Evolutionary conservation across 2,888 invertebrate genomes (phyloP).

Genomic region (Bursaphelenchus okinawaensis): DNA sequence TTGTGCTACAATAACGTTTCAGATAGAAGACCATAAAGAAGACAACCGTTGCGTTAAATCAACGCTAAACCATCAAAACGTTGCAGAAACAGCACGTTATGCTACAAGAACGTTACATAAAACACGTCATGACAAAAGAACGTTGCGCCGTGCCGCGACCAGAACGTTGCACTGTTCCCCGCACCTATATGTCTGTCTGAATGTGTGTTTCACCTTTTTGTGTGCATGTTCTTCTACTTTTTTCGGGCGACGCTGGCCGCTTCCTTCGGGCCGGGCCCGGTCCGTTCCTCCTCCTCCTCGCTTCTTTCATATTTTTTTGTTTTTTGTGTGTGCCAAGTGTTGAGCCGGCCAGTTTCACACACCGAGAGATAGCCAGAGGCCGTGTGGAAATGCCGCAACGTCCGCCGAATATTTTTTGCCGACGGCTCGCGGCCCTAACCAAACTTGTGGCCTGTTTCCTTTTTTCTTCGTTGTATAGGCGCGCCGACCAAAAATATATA

Average conservation of each 20-base stretch:
- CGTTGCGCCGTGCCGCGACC: too few relatives aligned
- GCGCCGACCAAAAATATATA: neutral
- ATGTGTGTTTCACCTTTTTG: neutral
- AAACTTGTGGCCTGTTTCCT: neutral
- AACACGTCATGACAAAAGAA: too few relatives aligned
- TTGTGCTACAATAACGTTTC: too few relatives aligned
- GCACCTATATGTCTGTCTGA: neutral
- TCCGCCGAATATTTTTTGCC: neutral
- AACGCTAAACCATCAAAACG: too few relatives aligned
- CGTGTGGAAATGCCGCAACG: neutral
- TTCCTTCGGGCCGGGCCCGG: neutral
- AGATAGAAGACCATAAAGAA: too few relatives aligned
- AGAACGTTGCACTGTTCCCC: neutral
- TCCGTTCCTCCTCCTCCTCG: neutral
- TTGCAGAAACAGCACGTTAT: too few relatives aligned
- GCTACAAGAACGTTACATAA: too few relatives aligned
- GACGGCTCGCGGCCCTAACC: neutral
- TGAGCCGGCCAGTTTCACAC: neutral
- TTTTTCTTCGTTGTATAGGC: neutral
- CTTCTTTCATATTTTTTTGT: neutral
- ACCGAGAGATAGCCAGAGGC: neutral
- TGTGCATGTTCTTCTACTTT: neutral
- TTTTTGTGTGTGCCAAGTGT: neutral
- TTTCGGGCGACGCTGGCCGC: neutral
- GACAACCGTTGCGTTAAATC: too few relatives aligned